A percentile compares a stretch with the other conserved stretches of the same genome.
phyloP scores from a whole-genome alignment of 2,797 vertebrate species.

The Tinamus major region DNA sequence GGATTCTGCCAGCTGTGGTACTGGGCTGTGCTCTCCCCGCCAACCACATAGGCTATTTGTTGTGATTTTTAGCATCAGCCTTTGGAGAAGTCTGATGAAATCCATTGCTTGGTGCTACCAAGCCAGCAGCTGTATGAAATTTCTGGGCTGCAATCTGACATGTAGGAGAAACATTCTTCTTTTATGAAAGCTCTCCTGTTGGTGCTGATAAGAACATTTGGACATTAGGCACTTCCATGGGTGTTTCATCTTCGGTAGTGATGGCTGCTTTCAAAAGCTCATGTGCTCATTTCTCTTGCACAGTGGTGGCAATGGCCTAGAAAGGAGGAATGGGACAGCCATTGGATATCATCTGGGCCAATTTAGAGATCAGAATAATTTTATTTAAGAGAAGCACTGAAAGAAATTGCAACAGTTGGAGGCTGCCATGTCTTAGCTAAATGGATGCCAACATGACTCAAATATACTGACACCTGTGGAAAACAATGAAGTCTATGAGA shows the following conservation, averaged over 20 bases:
- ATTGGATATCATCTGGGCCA: constrained; percentile 16
- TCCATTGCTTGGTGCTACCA: neutral
- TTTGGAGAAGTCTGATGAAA: neutral
- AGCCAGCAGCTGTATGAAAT: neutral
- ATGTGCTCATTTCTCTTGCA: neutral
- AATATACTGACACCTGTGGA: neutral
- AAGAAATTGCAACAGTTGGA: neutral
- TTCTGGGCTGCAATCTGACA: neutral
- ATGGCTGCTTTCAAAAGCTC: constrained; percentile 8
- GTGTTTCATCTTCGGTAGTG: neutral
- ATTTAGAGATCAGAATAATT: neutral
- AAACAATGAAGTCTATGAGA: neutral
- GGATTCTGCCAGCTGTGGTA: rapidly evolving
- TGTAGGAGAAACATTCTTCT: neutral
- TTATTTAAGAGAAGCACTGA: neutral
- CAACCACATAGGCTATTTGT: neutral
- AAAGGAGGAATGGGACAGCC: neutral
- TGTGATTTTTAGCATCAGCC: neutral
- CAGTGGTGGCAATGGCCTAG: neutral
- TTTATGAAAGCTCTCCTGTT: neutral
- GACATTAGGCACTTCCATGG: neutral
- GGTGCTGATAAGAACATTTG: neutral
- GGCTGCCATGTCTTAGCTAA: neutral
- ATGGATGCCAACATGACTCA: neutral
- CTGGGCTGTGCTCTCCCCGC: neutral